phyloP scores from a whole-genome alignment of 2,888 invertebrate species.

The Heliconius charithonia region DNA sequence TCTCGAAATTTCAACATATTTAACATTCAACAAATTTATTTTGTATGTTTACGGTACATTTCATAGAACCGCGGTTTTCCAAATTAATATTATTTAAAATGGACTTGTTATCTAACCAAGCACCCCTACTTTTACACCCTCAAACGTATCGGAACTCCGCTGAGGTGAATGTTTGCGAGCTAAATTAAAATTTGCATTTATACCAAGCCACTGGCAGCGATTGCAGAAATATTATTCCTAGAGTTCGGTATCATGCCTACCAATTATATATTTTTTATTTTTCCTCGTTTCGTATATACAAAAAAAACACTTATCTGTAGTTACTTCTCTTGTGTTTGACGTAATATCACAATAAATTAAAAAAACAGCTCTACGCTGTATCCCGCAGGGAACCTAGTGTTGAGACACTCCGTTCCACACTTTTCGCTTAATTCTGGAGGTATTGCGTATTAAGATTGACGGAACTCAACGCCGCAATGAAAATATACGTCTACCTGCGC shows the following conservation, averaged over 20 bases:
- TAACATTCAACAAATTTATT: too few relatives aligned
- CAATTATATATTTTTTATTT: background rate
- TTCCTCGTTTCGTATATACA: background rate
- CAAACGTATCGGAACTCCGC: background rate
- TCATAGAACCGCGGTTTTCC: background rate
- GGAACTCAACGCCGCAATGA: too few relatives aligned
- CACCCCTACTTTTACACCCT: background rate
- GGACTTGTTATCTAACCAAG: background rate
- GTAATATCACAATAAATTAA: too few relatives aligned
- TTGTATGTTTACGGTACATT: too few relatives aligned
- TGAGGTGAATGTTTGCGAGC: background rate
- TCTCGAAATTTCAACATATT: too few relatives aligned
- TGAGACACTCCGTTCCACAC: too few relatives aligned
- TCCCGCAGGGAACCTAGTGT: too few relatives aligned
- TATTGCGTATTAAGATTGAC: too few relatives aligned
- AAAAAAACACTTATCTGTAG: background rate
- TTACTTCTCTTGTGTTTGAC: background rate
- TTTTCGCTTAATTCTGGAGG: too few relatives aligned
- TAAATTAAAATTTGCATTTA: slow-evolving; percentile 7
- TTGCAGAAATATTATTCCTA: background rate
- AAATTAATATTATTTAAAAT: slow-evolving; percentile 5
- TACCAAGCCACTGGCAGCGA: background rate
- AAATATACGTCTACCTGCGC: too few relatives aligned
- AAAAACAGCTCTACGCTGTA: too few relatives aligned
- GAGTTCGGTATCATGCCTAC: background rate